These are phyloP conservation scores for Drosophila antonietae DNA, from an alignment of 2,888 invertebrate species.

Conservation along the genomic window DNA sequence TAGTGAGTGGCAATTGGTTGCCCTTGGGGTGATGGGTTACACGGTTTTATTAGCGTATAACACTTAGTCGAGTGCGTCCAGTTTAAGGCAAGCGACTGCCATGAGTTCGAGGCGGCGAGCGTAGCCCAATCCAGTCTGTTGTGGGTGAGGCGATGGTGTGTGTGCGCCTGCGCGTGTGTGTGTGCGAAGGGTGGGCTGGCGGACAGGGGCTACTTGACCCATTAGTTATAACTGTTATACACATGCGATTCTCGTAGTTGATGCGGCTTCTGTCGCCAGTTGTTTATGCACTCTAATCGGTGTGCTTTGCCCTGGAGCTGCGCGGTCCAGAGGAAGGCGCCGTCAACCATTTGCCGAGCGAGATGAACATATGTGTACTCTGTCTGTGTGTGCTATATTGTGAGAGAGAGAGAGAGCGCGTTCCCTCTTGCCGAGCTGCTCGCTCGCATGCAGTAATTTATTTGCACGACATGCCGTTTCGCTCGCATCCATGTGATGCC, in stretches of 20 bases:
- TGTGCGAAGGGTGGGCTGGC: not conserved
- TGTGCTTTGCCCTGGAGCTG: conserved; percentile 28
- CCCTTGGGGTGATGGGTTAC: not conserved
- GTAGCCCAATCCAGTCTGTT: not conserved
- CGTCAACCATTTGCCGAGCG: conserved; percentile 44
- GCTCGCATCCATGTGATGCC: conserved; percentile 59
- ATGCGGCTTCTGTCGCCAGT: not conserved
- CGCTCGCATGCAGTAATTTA: not conserved
- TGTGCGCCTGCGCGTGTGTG: conserved; percentile 8
- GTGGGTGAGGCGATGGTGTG: not conserved
- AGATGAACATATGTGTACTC: conserved; percentile 24
- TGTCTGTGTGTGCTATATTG: not conserved
- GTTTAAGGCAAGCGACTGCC: conserved; percentile 15
- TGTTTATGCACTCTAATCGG: conserved; percentile 15
- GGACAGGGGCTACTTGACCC: conserved; percentile 23
- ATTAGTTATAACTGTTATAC: conserved; percentile 26
- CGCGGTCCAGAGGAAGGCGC: conserved; percentile 6
- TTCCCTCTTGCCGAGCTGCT: conserved; percentile 4
- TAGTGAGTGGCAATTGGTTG: conserved; percentile 27
- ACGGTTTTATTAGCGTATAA: conserved; percentile 1
- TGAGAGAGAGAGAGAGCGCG: conserved; percentile 11
- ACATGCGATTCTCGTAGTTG: conserved; percentile 12
- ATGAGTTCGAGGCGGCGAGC: not conserved
- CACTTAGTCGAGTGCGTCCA: conserved; percentile 16
- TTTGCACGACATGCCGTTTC: conserved; percentile 34